A percentile compares a stretch with the other conserved stretches of the same genome.
phyloP scores from a whole-genome alignment of 2,888 invertebrate genomes.

The Caenorhabditis sinica region DNA sequence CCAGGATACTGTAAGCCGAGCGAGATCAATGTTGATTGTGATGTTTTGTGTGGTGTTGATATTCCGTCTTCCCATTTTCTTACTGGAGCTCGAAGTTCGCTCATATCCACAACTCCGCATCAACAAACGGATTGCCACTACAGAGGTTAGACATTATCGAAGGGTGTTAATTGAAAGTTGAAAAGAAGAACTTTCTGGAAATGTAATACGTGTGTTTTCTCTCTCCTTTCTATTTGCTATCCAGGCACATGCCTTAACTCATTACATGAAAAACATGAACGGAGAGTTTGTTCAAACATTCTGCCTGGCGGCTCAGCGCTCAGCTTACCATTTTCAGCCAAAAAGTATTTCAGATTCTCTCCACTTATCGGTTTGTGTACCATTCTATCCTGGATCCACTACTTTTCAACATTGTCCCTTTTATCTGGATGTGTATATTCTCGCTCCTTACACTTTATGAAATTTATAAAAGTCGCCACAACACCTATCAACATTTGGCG shows the following conservation, averaged over 20 bases:
- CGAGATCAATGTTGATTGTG: constrained; percentile 73
- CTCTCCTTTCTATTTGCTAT: too few species aligned
- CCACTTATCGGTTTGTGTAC: constrained; percentile 81
- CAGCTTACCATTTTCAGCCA: neutral
- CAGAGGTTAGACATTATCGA: constrained; percentile 76
- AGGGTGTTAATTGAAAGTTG: too few species aligned
- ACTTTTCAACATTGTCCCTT: constrained; percentile 80
- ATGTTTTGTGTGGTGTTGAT: constrained; percentile 75
- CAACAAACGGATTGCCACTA: constrained; percentile 76
- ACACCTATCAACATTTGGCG: constrained; percentile 73
- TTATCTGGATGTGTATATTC: constrained; percentile 81
- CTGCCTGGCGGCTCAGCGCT: too few species aligned
- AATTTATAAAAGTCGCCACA: constrained; percentile 79
- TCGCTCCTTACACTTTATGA: constrained; percentile 81
- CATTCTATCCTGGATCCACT: constrained; percentile 82
- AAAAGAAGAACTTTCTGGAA: too few species aligned
- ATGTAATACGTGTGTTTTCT: too few species aligned
- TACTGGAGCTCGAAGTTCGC: constrained; percentile 79
- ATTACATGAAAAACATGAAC: too few species aligned
- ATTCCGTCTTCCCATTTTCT: constrained; percentile 81
- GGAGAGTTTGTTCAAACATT: too few species aligned
- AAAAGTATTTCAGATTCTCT: constrained; percentile 74
- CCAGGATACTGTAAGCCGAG: constrained; percentile 81
- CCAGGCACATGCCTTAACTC: too few species aligned
- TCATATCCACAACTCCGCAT: constrained; percentile 77